Evolutionary conservation across 2,888 invertebrate genomes (phyloP).

Genomic region (Macropis europaea): DNA sequence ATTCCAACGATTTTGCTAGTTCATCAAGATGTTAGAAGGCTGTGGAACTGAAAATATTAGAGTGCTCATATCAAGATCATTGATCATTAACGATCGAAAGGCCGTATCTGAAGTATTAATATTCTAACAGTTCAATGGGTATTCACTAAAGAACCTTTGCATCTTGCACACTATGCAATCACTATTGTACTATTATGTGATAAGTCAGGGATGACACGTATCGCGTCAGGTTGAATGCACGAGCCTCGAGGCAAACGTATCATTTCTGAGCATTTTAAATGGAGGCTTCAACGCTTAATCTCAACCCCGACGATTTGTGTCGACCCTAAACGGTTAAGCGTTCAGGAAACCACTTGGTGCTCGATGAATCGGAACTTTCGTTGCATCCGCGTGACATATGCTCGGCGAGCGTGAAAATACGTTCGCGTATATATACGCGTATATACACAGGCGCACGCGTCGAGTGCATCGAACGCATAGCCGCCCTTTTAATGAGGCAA

Average conservation of each 20-base stretch:
- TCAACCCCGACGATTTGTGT: conserved; percentile 48
- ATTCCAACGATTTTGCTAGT: too few relatives aligned
- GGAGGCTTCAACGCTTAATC: conserved; percentile 37
- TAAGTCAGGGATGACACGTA: conserved; percentile 8
- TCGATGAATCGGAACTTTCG: conserved; percentile 67
- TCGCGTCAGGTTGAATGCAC: not conserved
- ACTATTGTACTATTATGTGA: not conserved
- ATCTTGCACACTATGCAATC: too few relatives aligned
- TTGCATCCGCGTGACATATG: conserved; percentile 65
- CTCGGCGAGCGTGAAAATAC: conserved; percentile 64
- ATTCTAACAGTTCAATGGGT: too few relatives aligned
- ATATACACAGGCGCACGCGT: conserved; percentile 8
- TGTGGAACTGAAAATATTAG: too few relatives aligned
- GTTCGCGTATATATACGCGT: conserved; percentile 4
- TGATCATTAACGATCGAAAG: too few relatives aligned
- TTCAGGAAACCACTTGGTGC: conserved; percentile 55
- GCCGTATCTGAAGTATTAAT: too few relatives aligned
- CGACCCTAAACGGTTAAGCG: conserved; percentile 57
- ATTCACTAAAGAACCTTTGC: too few relatives aligned
- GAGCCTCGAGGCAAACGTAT: conserved; percentile 7
- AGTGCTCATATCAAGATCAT: too few relatives aligned
- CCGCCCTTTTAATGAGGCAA: conserved; percentile 40
- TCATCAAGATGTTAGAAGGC: too few relatives aligned
- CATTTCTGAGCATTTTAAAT: conserved; percentile 45
- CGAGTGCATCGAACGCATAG: conserved; percentile 3